These are phyloP conservation scores for Siniperca undulata DNA, from an alignment of 2,797 vertebrate species.

Conservation along the genomic window DNA sequence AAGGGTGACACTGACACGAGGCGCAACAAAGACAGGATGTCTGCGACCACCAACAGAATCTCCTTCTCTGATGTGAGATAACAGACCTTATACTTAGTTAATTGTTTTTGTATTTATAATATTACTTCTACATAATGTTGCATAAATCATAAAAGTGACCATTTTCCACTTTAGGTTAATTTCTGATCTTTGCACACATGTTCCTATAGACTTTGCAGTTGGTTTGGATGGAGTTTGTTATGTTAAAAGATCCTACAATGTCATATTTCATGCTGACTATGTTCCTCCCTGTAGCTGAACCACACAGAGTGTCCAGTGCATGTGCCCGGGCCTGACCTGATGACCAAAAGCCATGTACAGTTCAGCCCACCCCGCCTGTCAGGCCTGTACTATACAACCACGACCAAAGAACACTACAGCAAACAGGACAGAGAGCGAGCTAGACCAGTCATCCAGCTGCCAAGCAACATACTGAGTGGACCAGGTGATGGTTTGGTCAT, in stretches of 20 bases:
- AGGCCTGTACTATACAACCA: conserved; percentile 57
- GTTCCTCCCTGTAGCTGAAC: conserved; percentile 10
- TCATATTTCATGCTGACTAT: neutral
- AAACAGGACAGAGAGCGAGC: neutral
- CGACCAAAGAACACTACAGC: conserved; percentile 49
- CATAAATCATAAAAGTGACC: neutral
- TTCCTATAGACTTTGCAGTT: neutral
- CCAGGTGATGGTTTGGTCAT: conserved; percentile 48
- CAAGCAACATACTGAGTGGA: conserved; percentile 50
- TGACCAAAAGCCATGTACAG: conserved; percentile 66
- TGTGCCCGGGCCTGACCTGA: conserved; percentile 26
- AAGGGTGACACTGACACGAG: conserved; percentile 51
- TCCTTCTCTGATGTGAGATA: conserved; percentile 65
- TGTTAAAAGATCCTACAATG: neutral
- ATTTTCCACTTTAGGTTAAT: neutral
- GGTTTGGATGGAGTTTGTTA: conserved; percentile 6
- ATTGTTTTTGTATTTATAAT: neutral
- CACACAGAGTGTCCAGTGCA: conserved; percentile 5
- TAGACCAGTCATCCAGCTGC: conserved; percentile 6
- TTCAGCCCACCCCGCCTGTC: conserved; percentile 43
- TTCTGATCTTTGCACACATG: neutral
- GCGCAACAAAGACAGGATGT: conserved; percentile 53
- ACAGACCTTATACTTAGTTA: neutral
- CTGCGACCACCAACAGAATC: conserved; percentile 53
- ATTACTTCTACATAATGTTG: neutral